Evolutionary conservation across 1,140 invertebrate species (phyloP).

Genomic region (Sycophaga agraensis): DNA sequence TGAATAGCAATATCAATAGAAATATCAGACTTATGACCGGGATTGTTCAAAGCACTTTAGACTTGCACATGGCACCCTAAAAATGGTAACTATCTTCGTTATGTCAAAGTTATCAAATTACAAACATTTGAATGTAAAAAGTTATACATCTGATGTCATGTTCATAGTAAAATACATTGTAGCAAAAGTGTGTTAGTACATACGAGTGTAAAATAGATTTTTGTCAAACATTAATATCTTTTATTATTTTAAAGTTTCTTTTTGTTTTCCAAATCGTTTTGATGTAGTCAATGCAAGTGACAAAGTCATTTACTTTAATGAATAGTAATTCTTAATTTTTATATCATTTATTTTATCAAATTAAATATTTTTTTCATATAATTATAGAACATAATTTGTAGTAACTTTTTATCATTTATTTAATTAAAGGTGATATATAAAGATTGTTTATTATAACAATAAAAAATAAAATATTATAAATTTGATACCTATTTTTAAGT

Average conservation of each 20-base stretch:
- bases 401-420: background rate
- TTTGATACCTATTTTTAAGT: background rate
- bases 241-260: background rate
- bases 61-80: constrained; percentile 22
- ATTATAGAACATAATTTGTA: no score
- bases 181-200: constrained; percentile 27
- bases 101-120: constrained; percentile 12
- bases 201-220: constrained; percentile 27
- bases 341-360: no score
- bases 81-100: constrained; percentile 15
- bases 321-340: no score
- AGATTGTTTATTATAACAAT: background rate
- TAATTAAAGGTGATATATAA: background rate
- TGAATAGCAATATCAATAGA: background rate
- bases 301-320: no score
- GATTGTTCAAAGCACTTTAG: constrained; percentile 6
- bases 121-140: constrained; percentile 26
- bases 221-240: constrained; percentile 5
- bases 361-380: background rate
- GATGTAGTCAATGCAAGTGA: no score
- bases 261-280: no score
- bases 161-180: constrained; percentile 27
- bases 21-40: constrained; percentile 1
- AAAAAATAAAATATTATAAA: background rate
- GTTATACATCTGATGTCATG: constrained; percentile 1